Evolutionary conservation across 2,113 vertebrate species (phyloP).

Genomic region (Emydocephalus ijimae): DNA sequence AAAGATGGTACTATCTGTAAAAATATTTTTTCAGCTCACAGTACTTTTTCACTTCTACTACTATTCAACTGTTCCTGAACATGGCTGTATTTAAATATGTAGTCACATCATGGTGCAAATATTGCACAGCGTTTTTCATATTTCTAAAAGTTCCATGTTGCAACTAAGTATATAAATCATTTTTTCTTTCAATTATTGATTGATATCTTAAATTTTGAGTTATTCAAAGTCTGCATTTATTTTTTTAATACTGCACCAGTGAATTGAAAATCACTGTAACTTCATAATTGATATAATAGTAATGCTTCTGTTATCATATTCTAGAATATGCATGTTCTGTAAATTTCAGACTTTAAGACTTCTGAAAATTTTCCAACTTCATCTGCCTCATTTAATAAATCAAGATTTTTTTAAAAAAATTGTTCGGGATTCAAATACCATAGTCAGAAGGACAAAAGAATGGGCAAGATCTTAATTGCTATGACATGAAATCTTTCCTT

Average conservation of each 20-base stretch:
- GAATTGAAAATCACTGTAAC: neutral
- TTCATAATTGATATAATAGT: neutral
- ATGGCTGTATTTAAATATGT: neutral
- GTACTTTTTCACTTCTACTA: neutral
- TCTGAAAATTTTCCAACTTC: neutral
- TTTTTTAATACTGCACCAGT: neutral
- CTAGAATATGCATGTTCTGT: neutral
- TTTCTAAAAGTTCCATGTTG: neutral
- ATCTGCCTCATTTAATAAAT: neutral
- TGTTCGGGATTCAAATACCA: neutral
- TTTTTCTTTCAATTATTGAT: slow-evolving; percentile 5
- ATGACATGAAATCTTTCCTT: neutral
- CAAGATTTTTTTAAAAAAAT: neutral
- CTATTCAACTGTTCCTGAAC: neutral
- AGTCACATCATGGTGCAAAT: neutral
- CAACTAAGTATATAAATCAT: neutral
- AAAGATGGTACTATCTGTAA: neutral
- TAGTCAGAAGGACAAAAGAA: neutral
- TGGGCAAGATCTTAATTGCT: neutral
- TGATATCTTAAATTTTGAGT: neutral
- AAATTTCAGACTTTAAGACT: neutral
- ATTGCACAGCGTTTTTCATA: neutral
- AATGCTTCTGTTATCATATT: neutral
- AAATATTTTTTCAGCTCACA: neutral
- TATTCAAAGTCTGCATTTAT: neutral